These are phyloP conservation scores for Phasia obesa DNA, from an alignment of 2,888 invertebrate genomes.

Conservation along the genomic window DNA sequence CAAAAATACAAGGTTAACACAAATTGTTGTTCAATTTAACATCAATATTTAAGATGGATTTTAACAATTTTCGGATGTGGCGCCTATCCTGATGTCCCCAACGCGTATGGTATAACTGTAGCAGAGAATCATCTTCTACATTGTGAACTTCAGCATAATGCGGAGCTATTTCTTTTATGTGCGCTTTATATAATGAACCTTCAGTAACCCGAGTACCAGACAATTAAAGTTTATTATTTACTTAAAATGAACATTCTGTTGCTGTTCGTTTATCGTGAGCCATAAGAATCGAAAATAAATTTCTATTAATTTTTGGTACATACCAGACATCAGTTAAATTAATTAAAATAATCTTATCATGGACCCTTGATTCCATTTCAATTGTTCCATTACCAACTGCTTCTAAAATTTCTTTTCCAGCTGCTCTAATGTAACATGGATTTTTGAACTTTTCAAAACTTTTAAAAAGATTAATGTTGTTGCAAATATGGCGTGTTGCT, in stretches of 20 bases:
- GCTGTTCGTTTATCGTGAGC: not conserved
- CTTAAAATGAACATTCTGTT: not conserved
- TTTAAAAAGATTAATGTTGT: too few relatives aligned
- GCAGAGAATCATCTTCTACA: not conserved
- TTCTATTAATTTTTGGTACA: slow-evolving; percentile 68
- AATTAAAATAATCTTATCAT: slow-evolving; percentile 53
- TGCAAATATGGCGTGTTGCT: slow-evolving; percentile 47
- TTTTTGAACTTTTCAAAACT: too few relatives aligned
- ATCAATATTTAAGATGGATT: not conserved
- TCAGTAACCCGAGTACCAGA: too few relatives aligned
- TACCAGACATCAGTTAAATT: slow-evolving; percentile 73
- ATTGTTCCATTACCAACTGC: slow-evolving; percentile 69
- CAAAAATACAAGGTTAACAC: slow-evolving; percentile 5
- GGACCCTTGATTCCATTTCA: slow-evolving; percentile 58
- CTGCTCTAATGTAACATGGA: too few relatives aligned
- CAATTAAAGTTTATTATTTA: not conserved
- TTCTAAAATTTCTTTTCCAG: too few relatives aligned
- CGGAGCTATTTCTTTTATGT: not conserved
- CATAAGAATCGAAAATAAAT: not conserved
- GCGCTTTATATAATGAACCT: not conserved
- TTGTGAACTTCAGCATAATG: not conserved
- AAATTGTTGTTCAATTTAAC: not conserved
- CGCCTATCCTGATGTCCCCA: slow-evolving; percentile 17
- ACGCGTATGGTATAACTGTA: not conserved
- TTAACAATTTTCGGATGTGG: not conserved